Evolutionary conservation across 1,140 invertebrate species (phyloP).

Genomic region (Sweltsa coloradensis): DNA sequence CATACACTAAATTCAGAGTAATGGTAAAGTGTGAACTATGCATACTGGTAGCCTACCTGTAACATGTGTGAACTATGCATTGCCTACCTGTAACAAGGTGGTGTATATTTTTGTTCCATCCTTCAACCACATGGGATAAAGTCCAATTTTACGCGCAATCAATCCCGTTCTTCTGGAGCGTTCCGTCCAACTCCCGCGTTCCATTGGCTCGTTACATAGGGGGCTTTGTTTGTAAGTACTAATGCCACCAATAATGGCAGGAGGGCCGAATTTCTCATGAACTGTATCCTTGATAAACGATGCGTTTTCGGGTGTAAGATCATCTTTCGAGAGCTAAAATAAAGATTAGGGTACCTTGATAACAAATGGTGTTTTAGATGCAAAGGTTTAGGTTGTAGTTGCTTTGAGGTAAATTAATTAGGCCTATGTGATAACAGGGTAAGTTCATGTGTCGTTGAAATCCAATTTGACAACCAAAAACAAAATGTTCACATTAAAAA

Average conservation of each 20-base stretch:
- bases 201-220: conserved; percentile 40
- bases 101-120: conserved; percentile 63
- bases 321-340: conserved; percentile 49
- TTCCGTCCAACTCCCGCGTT: conserved; percentile 46
- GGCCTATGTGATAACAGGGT: neutral
- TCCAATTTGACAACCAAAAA: neutral
- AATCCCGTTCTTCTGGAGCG: conserved; percentile 62
- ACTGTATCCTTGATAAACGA: conserved; percentile 70
- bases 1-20: neutral
- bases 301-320: conserved; percentile 65
- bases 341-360: conserved; percentile 3
- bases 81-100: conserved; percentile 72
- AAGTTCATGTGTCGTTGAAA: neutral
- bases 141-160: conserved; percentile 86
- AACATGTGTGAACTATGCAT: conserved; percentile 5
- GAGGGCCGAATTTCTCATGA: conserved; percentile 43
- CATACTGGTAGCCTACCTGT: neutral
- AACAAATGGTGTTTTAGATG: neutral
- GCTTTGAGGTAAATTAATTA: neutral
- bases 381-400: neutral
- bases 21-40: neutral
- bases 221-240: conserved; percentile 31
- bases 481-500: neutral
- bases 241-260: conserved; percentile 29
- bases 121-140: conserved; percentile 85